Evolutionary conservation across 2,113 vertebrate genomes (phyloP).

Genomic region (Falco punctatus): DNA sequence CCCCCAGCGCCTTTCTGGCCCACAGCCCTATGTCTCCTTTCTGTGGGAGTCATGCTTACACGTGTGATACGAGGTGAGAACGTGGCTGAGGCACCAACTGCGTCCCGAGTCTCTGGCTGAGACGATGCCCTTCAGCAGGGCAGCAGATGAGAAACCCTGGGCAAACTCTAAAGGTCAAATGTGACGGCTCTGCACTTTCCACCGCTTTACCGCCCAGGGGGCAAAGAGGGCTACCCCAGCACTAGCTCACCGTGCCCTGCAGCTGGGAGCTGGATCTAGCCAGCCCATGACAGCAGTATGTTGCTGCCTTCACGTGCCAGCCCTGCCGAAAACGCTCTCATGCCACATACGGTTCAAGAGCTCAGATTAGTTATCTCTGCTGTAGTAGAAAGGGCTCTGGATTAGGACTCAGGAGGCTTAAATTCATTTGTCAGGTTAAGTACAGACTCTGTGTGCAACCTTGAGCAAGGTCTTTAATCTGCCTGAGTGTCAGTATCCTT

Average conservation of each 20-base stretch:
- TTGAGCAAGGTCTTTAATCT: slow-evolving; percentile 10
- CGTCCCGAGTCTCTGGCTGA: rapidly evolving
- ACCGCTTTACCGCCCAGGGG: not conserved
- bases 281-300: not conserved
- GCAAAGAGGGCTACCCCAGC: rapidly evolving
- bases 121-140: not conserved
- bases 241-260: not conserved
- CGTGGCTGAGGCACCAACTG: rapidly evolving
- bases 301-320: not conserved
- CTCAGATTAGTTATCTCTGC: not conserved
- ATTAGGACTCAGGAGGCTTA: slow-evolving; percentile 3
- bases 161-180: not conserved
- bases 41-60: not conserved
- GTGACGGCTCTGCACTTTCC: not conserved
- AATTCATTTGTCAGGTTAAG: slow-evolving; percentile 42
- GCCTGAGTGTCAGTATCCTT: not conserved
- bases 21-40: not conserved
- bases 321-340: not conserved
- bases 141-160: not conserved
- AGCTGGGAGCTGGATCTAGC: not conserved
- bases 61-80: rapidly evolving
- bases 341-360: not conserved
- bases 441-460: not conserved
- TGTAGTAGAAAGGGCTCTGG: not conserved
- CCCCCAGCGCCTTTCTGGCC: not conserved